phyloP scores from a whole-genome alignment of 2,888 invertebrate genomes.

The Oscheius sp. region DNA sequence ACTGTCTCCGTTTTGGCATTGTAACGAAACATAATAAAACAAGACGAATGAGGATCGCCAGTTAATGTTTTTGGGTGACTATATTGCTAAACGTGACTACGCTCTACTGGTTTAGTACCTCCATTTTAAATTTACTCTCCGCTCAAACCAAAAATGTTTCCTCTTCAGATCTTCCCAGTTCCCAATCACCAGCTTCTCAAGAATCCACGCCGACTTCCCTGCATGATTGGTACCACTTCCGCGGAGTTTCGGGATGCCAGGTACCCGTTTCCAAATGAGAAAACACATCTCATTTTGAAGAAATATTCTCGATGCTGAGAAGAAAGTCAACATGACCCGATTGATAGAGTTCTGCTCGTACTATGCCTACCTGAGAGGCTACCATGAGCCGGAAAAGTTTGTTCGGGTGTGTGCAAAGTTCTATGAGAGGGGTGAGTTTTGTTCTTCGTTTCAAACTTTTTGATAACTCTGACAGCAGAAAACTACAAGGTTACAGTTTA shows the following conservation, averaged over 20 bases:
- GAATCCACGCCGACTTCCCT: too few species aligned
- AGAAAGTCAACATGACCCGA: not conserved
- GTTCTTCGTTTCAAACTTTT: not conserved
- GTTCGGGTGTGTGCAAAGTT: not conserved
- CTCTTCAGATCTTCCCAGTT: too few species aligned
- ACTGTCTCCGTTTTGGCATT: too few species aligned
- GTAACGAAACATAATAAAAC: too few species aligned
- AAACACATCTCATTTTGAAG: not conserved
- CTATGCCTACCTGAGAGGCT: not conserved
- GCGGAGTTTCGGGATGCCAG: not conserved
- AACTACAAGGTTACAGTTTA: too few species aligned
- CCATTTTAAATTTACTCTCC: too few species aligned
- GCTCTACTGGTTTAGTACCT: too few species aligned
- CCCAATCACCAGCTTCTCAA: too few species aligned
- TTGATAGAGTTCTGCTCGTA: conserved; percentile 1
- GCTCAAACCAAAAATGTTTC: too few species aligned
- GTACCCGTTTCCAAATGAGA: not conserved
- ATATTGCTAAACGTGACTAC: too few species aligned
- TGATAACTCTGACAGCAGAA: not conserved
- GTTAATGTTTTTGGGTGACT: too few species aligned
- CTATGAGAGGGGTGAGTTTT: conserved; percentile 12
- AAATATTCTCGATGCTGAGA: not conserved
- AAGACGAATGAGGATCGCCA: too few species aligned
- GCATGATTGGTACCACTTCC: not conserved
- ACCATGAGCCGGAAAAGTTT: conserved; percentile 18